A percentile compares a stretch with the other conserved stretches of the same genome.
These are phyloP conservation scores for Fissipunctia ypsillon DNA, from an alignment of 2,888 invertebrate genomes.

Conservation along the genomic window DNA sequence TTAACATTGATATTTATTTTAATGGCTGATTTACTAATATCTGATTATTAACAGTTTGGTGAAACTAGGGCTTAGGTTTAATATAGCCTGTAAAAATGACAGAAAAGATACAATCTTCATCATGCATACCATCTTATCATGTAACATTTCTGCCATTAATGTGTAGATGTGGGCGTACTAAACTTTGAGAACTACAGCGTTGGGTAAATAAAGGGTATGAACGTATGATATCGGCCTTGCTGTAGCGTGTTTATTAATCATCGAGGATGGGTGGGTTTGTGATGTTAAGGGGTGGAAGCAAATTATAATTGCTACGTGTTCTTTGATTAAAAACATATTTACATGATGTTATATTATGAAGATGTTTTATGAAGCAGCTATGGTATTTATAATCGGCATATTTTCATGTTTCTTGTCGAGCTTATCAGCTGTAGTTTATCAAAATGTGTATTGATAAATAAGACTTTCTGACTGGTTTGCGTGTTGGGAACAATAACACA, in stretches of 20 bases:
- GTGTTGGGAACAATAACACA: too few relatives aligned
- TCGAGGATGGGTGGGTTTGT: constrained; percentile 48
- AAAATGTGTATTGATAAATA: too few relatives aligned
- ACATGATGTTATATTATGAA: not conserved
- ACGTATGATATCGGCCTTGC: constrained; percentile 40
- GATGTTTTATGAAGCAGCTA: not conserved
- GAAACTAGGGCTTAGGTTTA: too few relatives aligned
- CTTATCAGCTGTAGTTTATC: too few relatives aligned
- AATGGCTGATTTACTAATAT: too few relatives aligned
- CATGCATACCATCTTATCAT: not conserved
- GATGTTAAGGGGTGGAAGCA: constrained; percentile 47
- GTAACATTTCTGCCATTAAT: not conserved
- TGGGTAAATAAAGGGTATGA: constrained; percentile 52
- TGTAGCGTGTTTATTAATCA: constrained; percentile 60
- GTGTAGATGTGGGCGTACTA: not conserved
- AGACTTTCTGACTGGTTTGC: too few relatives aligned
- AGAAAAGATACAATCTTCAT: not conserved
- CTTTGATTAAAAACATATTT: not conserved
- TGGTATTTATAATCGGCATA: not conserved
- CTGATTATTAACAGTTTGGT: too few relatives aligned
- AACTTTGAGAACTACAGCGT: constrained; percentile 39
- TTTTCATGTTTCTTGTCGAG: too few relatives aligned
- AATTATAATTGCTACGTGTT: constrained; percentile 28
- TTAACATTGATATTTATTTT: too few relatives aligned
- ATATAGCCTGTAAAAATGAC: not conserved